phyloP scores from a whole-genome alignment of 2,113 vertebrate species.

The Corapipo altera region DNA sequence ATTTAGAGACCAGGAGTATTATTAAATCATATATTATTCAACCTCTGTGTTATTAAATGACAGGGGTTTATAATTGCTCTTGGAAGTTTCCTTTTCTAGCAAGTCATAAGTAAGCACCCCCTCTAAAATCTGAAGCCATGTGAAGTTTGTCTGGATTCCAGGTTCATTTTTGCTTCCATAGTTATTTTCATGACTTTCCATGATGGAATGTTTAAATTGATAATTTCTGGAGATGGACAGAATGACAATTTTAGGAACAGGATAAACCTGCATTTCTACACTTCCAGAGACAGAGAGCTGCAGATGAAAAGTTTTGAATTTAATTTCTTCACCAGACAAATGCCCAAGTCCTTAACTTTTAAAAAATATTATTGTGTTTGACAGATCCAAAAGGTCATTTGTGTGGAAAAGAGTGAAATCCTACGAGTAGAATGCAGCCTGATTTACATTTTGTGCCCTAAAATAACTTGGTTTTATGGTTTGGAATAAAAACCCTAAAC shows the following conservation, averaged over 20 bases:
- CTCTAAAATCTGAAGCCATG: neutral
- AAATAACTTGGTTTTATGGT: neutral
- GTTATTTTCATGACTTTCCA: neutral
- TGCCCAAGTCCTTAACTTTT: neutral
- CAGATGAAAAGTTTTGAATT: neutral
- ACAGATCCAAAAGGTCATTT: neutral
- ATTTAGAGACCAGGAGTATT: neutral
- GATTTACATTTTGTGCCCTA: neutral
- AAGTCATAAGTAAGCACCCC: neutral
- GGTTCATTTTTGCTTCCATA: neutral
- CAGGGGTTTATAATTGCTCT: neutral
- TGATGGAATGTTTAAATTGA: neutral
- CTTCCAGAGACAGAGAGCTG: neutral
- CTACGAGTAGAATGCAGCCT: fast-evolving
- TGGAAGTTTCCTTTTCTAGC: neutral
- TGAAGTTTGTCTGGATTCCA: neutral
- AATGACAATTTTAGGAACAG: neutral
- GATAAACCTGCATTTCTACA: neutral
- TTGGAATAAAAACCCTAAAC: neutral
- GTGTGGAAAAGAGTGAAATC: neutral
- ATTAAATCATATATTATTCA: neutral
- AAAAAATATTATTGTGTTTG: neutral
- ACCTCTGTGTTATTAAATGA: neutral
- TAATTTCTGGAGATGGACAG: neutral
- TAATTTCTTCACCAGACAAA: neutral